Base-by-base conservation (phyloP, 2,113 vertebrate genomes). In the Malurus alboscapulatus region DNA sequence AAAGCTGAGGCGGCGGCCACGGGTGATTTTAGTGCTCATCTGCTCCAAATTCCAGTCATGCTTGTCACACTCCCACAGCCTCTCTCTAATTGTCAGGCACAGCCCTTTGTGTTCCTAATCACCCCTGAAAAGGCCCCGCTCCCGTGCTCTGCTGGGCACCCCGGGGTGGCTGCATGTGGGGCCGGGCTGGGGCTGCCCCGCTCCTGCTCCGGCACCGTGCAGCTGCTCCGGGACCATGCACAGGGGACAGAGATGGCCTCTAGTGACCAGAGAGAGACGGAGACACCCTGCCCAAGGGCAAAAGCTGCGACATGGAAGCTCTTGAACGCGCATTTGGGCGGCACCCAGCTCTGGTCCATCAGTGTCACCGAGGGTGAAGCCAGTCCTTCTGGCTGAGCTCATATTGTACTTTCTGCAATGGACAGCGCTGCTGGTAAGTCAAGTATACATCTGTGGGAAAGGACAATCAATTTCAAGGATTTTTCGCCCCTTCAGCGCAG, bases 41-140 rank as follows among this genome's bases (percentile, higher is more conserved):
- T 85, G 74, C 83, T 94, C 90, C 93, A 90, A 67, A 96, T 96
- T 95, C 96, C 92, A 90, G 86, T 90, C 92, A 88, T 94, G 88
- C 59, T 62, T 93, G 78, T 90, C 90, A 76, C 75, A 77, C 58
- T 88, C 58, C 71, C 82, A 65, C 63, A 92, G 78, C 54, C 75
- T 44, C 36, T 86, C 75, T 89, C 79, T 73, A 91, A 89, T 79
- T 94, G 92, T 73, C 91, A 66, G 74, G 50, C 80, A n/a, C 9
- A 40, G 69, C 50, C 42, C 48, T 95, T 93, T 92, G 92, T 96
- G 21, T 45, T 83, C 84, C 84, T 95, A 93, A 92, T 91, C 81
- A 87, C 10, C 32, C 57, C 77, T 82, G 89, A 87, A 91, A 94
- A 87, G 62, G 47, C 54, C 50, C 42, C 32, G 1, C 62, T 75